Evolutionary conservation across 2,113 vertebrate genomes (phyloP), one percentile per base, ranked within the genome.

Genomic region (Sapayoa aenigma): DNA sequence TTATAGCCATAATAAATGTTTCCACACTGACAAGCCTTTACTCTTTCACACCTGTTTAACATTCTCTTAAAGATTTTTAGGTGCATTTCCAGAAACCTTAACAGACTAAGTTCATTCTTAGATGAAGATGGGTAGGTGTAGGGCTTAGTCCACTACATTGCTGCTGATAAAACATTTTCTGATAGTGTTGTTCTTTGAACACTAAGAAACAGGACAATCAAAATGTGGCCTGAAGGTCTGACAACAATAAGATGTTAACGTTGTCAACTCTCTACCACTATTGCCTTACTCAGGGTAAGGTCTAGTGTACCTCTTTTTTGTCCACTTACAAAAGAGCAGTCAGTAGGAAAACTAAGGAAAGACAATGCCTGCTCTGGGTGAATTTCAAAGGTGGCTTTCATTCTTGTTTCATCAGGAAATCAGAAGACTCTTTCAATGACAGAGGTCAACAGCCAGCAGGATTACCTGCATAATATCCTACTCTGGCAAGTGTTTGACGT

Each of bases 261-360:
- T 52, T 73, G 41, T 31, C 44, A 56, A 33, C 6, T 52, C 44
- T 56, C 53, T 33, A 13, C 23, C 11, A 59, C 33, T 87, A 16
- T 1, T 81, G 11, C 25, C 37, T 58, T 46, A 37, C 39, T 75
- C 60, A 50, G 25, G 39, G 8, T 37, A 78, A 47, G 17, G 41
- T 39, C 37, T 39, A 37, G 7, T 2, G 14, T 37, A 19, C 9
- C 31, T n/a, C 23, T 8, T 46, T 79, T 89, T 44, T 87, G 9
- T 46, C 15, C 15, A 19, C 17, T 49, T 44, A 73, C 0, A 6
- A 47, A 90, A 28, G 1, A 37, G 12, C 0, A 1, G 62, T 59
- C 22, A 18, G 6, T 23, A 35, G 46, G 49, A 72, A 78, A 81
- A 67, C 17, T n/a, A 55, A 71, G 39, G 31, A 39, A 58, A 75